Evolutionary conservation across 2,113 vertebrate genomes (phyloP), one percentile per base, ranked within the genome.

Genomic region (Nettapus auritus): DNA sequence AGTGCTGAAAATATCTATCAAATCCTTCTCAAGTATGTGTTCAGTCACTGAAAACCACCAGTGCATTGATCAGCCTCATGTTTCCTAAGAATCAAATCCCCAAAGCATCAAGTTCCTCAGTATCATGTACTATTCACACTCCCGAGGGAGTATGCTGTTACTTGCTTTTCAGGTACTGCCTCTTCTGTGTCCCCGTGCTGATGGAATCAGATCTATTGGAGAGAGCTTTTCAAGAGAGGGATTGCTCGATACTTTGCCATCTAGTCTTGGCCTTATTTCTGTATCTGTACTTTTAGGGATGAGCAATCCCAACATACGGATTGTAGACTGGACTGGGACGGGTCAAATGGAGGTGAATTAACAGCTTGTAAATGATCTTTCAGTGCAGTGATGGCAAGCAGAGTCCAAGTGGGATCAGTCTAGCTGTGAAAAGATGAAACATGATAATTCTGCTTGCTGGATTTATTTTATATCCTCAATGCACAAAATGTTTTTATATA

Each of bases 331-430:
- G 22, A 83, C 71, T 4, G 44, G n/a, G 9, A 9, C 57, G 66
- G 57, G 55, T 88, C 79, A 66, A 66, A 74, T 36, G 21, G 75
- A 70, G 46, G 46, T 84, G 33, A 80, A 84, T 88, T 63, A 63
- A 56, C 67, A 15, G 11, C 38, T 83, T 62, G 33, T 76, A 76
- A 74, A 48, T 38, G n/a, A 34, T 23, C 29, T 85, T 73, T 71
- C 67, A 31, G 29, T 75, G 9, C 8, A 2, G 13, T 19, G 22
- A 64, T 34, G 53, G 56, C 53, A 81, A 74, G 53, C 25, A 38
- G n/a, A 66, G 36, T 74, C 70, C 22, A 33, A 42, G 70, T 9
- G 64, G 74, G 26, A 75, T 77, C 52, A 29, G 33, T 53, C 36
- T 78, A 82, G 26, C 38, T 64, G 44, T 7, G 14, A 66, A 70